Evolutionary conservation across 2,888 invertebrate genomes (phyloP), one percentile per base, ranked within the genome.

Genomic region (Acholoe squamosa): DNA sequence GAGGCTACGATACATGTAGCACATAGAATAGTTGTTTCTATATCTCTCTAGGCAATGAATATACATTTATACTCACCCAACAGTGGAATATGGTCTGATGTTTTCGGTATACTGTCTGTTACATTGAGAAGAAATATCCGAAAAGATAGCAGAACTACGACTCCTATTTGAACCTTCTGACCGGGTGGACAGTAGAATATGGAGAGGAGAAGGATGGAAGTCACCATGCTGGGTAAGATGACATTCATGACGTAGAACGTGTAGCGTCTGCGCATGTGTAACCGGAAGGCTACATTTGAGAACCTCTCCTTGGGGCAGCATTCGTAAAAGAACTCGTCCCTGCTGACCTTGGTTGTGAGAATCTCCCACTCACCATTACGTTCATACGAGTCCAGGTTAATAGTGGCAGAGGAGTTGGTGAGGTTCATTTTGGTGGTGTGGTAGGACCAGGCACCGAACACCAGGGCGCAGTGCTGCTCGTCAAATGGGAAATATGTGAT

Each of bases 401-500:
- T 89, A 25, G 56, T 84, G 67, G 88, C 71, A 14, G 88, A 77
- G n/a, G 89, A 84, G 67, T 90, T 92, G 28, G 92, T 93, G 56
- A 93, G 90, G 91, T 93, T 93, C 93, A 93, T 93, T 77, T 92
- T 93, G 43, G 88, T 90, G 19, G 92, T 93, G 91, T 93, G 92
- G 91, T 93, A 93, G 1, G 92, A 91, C 93, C 93, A 92, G 34
- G 92, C 91, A 0, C 91, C 89, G 80, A 89, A 89, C n/a, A 67
- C 56, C n/a, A 90, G 71, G 54, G 90, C 67, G 52, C 92, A 90
- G 25, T 89, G 76, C 86, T 93, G 93, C 25, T 92, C 92, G 76
- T 93, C 93, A 89, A 93, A 93, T 7, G 93, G 93, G 89, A 92
- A 93, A 91, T 92, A 92, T n/a, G 93, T 93, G 91, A 93, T 93